A percentile compares a stretch with the other conserved stretches of the same genome.
Evolutionary conservation across 2,113 vertebrate species (phyloP).

Genomic region (Lophochroa leadbeateri): DNA sequence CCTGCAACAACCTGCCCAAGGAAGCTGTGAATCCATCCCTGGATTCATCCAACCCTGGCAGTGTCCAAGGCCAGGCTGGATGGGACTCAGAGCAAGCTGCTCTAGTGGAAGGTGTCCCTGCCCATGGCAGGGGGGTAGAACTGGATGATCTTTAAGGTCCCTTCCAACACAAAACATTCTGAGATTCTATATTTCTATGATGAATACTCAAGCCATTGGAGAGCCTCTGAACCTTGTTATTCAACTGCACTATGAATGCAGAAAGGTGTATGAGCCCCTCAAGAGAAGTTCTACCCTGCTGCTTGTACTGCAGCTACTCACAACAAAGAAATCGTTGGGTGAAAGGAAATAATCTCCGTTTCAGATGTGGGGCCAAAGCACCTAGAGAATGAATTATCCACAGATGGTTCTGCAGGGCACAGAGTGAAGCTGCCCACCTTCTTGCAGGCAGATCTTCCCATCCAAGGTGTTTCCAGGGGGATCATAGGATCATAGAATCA

Average conservation of each 20-base stretch:
- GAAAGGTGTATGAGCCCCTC: accelerated
- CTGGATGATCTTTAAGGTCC: neutral
- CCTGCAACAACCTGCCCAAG: neutral
- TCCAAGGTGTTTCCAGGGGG: neutral
- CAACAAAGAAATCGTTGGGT: neutral
- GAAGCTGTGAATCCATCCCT: neutral
- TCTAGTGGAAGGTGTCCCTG: neutral
- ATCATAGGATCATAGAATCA: neutral
- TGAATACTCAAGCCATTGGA: neutral
- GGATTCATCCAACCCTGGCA: neutral
- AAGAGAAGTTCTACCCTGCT: neutral
- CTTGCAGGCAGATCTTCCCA: neutral
- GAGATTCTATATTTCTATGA: neutral
- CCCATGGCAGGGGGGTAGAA: neutral
- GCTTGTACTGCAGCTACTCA: neutral
- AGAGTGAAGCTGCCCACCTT: neutral
- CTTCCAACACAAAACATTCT: neutral
- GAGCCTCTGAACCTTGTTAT: neutral
- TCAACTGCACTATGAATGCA: neutral
- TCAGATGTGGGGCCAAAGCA: neutral
- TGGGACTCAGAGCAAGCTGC: neutral
- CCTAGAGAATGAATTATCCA: accelerated
- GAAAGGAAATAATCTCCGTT: neutral
- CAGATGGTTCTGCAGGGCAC: accelerated
- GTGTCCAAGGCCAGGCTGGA: neutral